Conservation (phyloP, 2,888 invertebrate species). For the Trichopoda pennipes region DNA sequence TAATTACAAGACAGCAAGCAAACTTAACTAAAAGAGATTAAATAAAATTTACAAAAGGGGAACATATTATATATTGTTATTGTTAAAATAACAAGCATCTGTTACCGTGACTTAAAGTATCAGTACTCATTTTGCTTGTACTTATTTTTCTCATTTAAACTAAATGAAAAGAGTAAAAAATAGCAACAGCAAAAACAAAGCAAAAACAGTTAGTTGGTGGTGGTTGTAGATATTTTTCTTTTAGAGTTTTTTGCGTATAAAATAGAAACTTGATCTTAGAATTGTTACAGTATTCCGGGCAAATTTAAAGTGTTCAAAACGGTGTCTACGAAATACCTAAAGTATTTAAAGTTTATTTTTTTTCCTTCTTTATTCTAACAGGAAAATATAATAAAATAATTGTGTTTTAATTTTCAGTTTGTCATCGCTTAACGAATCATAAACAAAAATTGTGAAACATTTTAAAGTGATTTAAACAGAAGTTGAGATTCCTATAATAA, state of each 20-base stretch:
- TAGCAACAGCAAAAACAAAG: slow-evolving; percentile 26
- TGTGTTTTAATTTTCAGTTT: slow-evolving; percentile 52
- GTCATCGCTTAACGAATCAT: not conserved
- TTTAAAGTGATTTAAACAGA: slow-evolving; percentile 19
- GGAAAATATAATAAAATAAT: slow-evolving; percentile 1
- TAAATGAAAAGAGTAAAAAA: slow-evolving; percentile 12
- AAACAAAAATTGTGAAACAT: slow-evolving; percentile 16
- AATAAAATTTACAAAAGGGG: not conserved
- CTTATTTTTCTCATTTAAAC: not conserved
- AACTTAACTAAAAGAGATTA: not conserved
- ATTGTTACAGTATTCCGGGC: slow-evolving; percentile 81
- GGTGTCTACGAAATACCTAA: slow-evolving; percentile 75
- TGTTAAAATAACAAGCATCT: not conserved
- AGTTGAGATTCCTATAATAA: slow-evolving; percentile 37
- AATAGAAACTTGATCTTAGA: slow-evolving; percentile 80
- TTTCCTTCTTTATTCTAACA: slow-evolving; percentile 21
- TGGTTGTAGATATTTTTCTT: slow-evolving; percentile 26
- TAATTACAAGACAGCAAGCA: not conserved
- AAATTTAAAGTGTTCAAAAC: slow-evolving; percentile 78
- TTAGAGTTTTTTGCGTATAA: slow-evolving; percentile 75
- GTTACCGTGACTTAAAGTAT: slow-evolving; percentile 4
- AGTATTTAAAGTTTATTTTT: slow-evolving; percentile 66
- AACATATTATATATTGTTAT: not conserved
- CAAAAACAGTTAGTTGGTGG: slow-evolving; percentile 7
- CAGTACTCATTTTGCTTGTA: slow-evolving; percentile 19